Base-by-base conservation (phyloP, 2,797 vertebrate genomes). In the Mormyrops boulengeri region DNA sequence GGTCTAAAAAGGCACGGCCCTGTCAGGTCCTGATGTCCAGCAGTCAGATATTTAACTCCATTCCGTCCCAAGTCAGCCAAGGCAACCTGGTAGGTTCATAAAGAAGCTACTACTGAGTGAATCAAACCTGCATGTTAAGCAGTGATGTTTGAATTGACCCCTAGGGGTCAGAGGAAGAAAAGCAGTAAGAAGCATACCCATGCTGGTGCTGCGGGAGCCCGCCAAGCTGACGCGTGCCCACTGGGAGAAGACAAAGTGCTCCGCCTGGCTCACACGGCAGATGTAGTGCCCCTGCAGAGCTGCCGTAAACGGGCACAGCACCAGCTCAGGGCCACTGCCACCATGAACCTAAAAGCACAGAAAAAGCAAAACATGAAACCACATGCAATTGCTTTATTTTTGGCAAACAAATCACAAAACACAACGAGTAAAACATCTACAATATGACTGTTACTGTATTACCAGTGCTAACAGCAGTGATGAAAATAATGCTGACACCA, bases 221-320 rank as follows among this genome's bases (percentile, higher is more conserved):
- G 95, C 82, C 87, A 96, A 90, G 53, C 89, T 91, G 90, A 97
- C 86, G 0, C 90, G 93, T 89, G 95, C 96, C 97, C 97, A 98
- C 19, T 93, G 92, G 73, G 97, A 97, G 94, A 97, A 98, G 90
- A 91, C 0, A 0, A 91, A 97, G 80, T 93, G 92, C 14, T 94
- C 94, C 89, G 96, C 96, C 0, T 94, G 93, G 94, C 91, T 96
- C 85, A 97, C 94, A 0, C 97, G 93, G 90, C 97, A 98, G 93
- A 97, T 97, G 87, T 97, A 98, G 93, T 95, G 94, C 55, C 93
- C 93, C 0, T 94, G 92, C 87, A 96, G 94, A 0, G 0, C 87
- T 0, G 0, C 8, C 0, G 89, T 2, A 0, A 95, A 73, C 0
- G 92, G 91, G 90, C 93, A 91, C 0, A 98, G 91, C 91, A 96